Base-by-base conservation (phyloP, 2,797 vertebrate species). In the Lindbergichthys nudifrons region DNA sequence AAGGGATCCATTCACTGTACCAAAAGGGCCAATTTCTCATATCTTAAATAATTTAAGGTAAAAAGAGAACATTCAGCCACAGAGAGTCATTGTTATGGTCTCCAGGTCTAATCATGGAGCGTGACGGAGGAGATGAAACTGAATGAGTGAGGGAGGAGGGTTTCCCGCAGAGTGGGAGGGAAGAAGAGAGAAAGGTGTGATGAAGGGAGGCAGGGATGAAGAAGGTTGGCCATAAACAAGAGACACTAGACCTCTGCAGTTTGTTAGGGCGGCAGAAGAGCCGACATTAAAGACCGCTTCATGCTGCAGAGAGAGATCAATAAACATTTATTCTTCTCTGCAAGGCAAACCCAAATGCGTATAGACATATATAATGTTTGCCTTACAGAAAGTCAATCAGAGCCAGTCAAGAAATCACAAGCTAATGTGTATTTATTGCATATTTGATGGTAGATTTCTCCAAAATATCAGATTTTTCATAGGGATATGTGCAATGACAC, bases 161-260 rank as follows among this genome's bases (percentile, higher is more conserved):
- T 19, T 68, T 58, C 46, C 62, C 58, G 73, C 57, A 46, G 46
- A 0, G 26, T 15, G 26, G 36, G 26, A 26, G 53, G 59, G 54
- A 71, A 26, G 32, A 61, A 50, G 26, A 21, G 18, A 54, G 19
- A 60, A 47, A 52, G 42, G 6, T 10, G 57, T 52, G 68, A 81
- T 50, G 21, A 64, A 84, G 59, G 53, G 73, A 82, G 73, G 66
- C 78, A 79, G 75, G 47, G 19, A 60, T 88, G 77, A 87, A 81
- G 16, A 70, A 89, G 76, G 47, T 73, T 0, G 11, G 75, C 65
- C 79, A 77, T 89, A 89, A 91, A 89, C 41, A 68, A 75, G 21
- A 85, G 71, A 83, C 77, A 68, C 46, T 68, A 53, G 82, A 81
- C 72, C 60, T 81, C 62, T 81, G 70, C 77, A 72, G 80, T 64